Conservation (phyloP, 2,797 vertebrate species). For the Scyliorhinus canicula region DNA sequence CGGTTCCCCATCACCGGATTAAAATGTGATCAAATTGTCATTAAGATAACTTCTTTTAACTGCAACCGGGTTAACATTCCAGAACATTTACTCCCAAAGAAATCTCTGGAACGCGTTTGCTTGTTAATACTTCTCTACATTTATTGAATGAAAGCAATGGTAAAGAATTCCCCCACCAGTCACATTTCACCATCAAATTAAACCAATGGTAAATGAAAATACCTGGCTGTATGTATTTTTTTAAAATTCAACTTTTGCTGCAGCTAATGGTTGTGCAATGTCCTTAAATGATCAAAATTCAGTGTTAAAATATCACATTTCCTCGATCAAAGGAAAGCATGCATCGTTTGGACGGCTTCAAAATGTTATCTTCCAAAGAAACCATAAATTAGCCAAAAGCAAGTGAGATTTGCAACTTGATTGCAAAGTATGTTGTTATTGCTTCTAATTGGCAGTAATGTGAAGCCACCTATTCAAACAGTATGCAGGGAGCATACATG, state of each 20-base stretch:
- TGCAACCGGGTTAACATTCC: neutral
- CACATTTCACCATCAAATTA: neutral
- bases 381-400: neutral
- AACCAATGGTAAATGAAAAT: neutral
- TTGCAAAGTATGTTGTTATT: neutral
- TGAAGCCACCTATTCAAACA: neutral
- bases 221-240: neutral
- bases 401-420: neutral
- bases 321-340: neutral
- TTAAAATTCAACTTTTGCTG: neutral
- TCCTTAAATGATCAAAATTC: neutral
- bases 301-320: neutral
- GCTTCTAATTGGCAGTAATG: neutral
- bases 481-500: neutral
- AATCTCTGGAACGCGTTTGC: too few species aligned
- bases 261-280: neutral
- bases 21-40: neutral
- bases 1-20: neutral
- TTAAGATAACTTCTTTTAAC: neutral
- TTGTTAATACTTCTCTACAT: neutral
- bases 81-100: neutral
- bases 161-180: neutral
- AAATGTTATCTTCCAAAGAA: neutral
- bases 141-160: neutral
- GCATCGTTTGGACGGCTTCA: neutral